A percentile compares a stretch with the other conserved stretches of the same genome.
Evolutionary conservation across 2,113 vertebrate species (phyloP).

Genomic region (Siniperca chuatsi): DNA sequence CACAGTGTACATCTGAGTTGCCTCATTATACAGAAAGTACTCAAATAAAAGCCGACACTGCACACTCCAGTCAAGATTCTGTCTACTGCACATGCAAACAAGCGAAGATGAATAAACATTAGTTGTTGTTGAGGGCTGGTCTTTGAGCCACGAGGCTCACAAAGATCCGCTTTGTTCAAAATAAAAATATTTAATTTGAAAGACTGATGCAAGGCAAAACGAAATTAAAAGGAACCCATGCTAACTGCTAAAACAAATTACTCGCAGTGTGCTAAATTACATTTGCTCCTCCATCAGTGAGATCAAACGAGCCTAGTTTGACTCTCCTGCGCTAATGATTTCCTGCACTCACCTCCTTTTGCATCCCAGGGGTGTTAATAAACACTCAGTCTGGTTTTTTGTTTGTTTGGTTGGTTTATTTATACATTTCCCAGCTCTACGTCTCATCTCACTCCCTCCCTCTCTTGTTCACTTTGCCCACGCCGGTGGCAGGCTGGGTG

Average conservation of each 20-base stretch:
- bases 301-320: slow-evolving; percentile 84
- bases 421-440: slow-evolving; percentile 75
- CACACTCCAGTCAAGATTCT: slow-evolving; percentile 76
- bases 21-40: slow-evolving; percentile 81
- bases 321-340: slow-evolving; percentile 85
- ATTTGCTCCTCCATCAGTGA: slow-evolving; percentile 85
- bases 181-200: slow-evolving; percentile 85
- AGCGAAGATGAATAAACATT: slow-evolving; percentile 83
- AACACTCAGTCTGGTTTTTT: slow-evolving; percentile 80
- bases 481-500: slow-evolving; percentile 70
- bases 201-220: slow-evolving; percentile 83
- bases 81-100: slow-evolving; percentile 80
- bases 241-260: slow-evolving; percentile 87
- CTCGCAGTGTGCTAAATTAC: slow-evolving; percentile 83
- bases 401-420: slow-evolving; percentile 81
- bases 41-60: slow-evolving; percentile 76
- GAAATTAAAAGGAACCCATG: slow-evolving; percentile 85
- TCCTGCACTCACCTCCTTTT: slow-evolving; percentile 84
- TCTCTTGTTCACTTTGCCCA: slow-evolving; percentile 51
- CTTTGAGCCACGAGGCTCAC: slow-evolving; percentile 76
- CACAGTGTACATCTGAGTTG: slow-evolving; percentile 74
- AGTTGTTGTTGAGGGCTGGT: slow-evolving; percentile 76
- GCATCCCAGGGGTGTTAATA: slow-evolving; percentile 84
- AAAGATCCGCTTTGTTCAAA: slow-evolving; percentile 82
- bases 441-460: slow-evolving; percentile 57